A percentile compares a stretch with the other conserved stretches of the same genome.
These are phyloP conservation scores for Trilocha varians DNA, from an alignment of 2,888 invertebrate genomes.

Conservation along the genomic window DNA sequence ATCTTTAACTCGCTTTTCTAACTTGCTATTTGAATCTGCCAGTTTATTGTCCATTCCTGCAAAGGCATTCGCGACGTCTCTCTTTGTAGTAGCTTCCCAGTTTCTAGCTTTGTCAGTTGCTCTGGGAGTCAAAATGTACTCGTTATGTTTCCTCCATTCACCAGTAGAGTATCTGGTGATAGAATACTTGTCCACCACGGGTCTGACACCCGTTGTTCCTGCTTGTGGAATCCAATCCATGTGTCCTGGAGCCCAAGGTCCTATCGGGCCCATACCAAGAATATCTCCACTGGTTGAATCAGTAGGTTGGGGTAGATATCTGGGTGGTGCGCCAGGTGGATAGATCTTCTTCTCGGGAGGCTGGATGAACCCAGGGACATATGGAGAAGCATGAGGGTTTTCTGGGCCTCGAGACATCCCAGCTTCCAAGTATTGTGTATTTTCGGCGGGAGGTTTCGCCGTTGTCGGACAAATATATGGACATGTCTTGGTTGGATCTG, in stretches of 20 bases:
- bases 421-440: slow-evolving; percentile 21
- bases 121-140: slow-evolving; percentile 54
- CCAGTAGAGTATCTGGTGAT: slow-evolving; percentile 81
- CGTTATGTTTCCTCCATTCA: slow-evolving; percentile 79
- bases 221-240: slow-evolving; percentile 82
- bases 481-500: slow-evolving; percentile 26
- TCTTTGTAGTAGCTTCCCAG: slow-evolving; percentile 32
- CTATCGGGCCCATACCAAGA: slow-evolving; percentile 58
- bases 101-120: slow-evolving; percentile 43
- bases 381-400: slow-evolving; percentile 28
- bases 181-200: slow-evolving; percentile 85
- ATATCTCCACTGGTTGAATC: slow-evolving; percentile 59
- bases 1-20: slow-evolving; percentile 38
- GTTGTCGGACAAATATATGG: slow-evolving; percentile 43
- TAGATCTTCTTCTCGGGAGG: slow-evolving; percentile 42
- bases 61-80: slow-evolving; percentile 68
- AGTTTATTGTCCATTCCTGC: slow-evolving; percentile 66
- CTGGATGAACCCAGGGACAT: slow-evolving; percentile 44
- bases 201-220: slow-evolving; percentile 82
- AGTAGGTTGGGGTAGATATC: slow-evolving; percentile 53
- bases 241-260: slow-evolving; percentile 84
- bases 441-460: not conserved
- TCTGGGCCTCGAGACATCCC: slow-evolving; percentile 14
- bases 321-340: slow-evolving; percentile 48
- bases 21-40: slow-evolving; percentile 52